Conservation (phyloP, 2,888 invertebrate genomes). For the Smittia aterrima region DNA sequence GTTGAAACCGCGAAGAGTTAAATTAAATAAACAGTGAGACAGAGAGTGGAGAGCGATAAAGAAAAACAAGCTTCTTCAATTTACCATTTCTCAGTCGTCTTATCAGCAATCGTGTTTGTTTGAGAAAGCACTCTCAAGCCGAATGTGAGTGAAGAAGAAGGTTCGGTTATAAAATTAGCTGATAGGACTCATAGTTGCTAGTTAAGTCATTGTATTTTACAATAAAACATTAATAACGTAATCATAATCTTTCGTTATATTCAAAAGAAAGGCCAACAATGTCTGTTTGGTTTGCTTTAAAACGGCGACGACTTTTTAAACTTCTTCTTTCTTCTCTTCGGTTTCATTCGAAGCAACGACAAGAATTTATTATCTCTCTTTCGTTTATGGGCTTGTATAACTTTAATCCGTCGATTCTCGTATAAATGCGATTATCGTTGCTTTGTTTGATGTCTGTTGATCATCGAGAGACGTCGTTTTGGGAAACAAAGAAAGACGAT, state of each 20-base stretch:
- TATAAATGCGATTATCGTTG: not conserved
- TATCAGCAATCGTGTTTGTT: constrained; percentile 26
- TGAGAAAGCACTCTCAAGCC: not conserved
- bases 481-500: no score
- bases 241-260: constrained; percentile 39
- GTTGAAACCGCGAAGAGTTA: not conserved
- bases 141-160: constrained; percentile 16
- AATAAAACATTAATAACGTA: constrained; percentile 39
- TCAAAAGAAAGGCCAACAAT: no score
- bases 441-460: not conserved
- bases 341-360: not conserved
- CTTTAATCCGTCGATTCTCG: constrained; percentile 15
- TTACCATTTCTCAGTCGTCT: constrained; percentile 26
- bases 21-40: constrained; percentile 28
- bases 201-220: constrained; percentile 40
- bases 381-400: not conserved
- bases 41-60: constrained; percentile 21
- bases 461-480: no score
- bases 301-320: not conserved
- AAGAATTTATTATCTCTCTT: constrained; percentile 15
- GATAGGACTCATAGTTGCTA: constrained; percentile 23
- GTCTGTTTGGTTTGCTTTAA: not conserved
- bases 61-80: constrained; percentile 41
- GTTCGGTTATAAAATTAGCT: constrained; percentile 32
- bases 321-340: not conserved